Evolutionary conservation across 2,888 invertebrate genomes (phyloP).

Genomic region (Diaperis boleti): DNA sequence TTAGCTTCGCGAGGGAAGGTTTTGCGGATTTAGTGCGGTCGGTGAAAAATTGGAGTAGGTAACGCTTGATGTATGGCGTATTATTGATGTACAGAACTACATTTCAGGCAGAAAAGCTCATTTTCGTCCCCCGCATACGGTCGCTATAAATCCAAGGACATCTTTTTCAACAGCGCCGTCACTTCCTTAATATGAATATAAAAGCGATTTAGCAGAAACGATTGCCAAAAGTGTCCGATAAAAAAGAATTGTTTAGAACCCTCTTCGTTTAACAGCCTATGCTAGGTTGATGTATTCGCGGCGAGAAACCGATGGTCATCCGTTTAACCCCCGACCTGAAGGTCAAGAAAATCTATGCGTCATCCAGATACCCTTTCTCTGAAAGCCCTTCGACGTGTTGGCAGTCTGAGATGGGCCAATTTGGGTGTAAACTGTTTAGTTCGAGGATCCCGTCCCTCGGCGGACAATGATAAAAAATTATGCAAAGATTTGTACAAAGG

Average conservation of each 20-base stretch:
- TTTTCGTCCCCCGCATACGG: constrained; percentile 6
- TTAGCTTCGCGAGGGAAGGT: no score
- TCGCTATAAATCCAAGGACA: constrained; percentile 3
- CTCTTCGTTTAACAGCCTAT: not conserved
- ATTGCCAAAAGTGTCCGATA: constrained; percentile 23
- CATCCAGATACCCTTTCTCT: not conserved
- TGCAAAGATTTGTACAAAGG: no score
- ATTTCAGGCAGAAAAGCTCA: no score
- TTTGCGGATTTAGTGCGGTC: no score
- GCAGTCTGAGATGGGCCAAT: no score
- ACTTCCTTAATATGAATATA: constrained; percentile 26
- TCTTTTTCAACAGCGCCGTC: constrained; percentile 4
- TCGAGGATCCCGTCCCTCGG: no score
- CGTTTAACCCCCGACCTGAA: constrained; percentile 28
- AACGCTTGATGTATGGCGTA: no score
- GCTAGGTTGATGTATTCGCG: constrained; percentile 24
- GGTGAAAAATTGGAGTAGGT: no score
- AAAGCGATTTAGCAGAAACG: constrained; percentile 5
- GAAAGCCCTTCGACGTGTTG: no score
- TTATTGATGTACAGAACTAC: no score
- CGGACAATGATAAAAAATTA: no score
- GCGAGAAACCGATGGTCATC: constrained; percentile 25
- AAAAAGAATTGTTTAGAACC: constrained; percentile 6
- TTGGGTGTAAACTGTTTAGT: no score
- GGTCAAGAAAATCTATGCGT: constrained; percentile 28